Conservation (phyloP, 2,113 vertebrate species). For the Catharus fuscescens region DNA sequence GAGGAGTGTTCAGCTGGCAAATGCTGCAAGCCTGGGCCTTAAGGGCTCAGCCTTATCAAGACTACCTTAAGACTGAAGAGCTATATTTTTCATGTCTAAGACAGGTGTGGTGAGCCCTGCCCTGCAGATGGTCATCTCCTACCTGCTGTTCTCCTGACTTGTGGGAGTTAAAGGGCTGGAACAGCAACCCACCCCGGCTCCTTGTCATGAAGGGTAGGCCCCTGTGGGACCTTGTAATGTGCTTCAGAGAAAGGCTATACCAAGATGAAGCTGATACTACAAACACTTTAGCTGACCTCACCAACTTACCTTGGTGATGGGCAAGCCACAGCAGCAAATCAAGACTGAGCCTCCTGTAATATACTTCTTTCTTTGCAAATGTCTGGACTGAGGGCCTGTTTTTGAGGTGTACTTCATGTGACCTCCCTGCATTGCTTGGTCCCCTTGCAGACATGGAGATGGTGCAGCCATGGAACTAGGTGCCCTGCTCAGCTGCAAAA, state of each 20-base stretch:
- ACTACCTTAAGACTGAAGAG: not conserved
- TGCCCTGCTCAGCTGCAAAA: not conserved
- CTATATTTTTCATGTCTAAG: not conserved
- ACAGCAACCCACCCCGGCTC: not conserved
- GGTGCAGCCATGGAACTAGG: not conserved
- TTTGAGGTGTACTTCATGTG: not conserved
- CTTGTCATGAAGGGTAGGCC: not conserved
- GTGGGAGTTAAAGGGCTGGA: not conserved
- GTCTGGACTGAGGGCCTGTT: not conserved
- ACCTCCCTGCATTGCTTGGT: not conserved
- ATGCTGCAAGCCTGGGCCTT: not conserved
- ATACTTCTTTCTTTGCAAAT: not conserved
- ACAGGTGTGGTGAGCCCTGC: not conserved
- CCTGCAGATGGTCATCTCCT: not conserved
- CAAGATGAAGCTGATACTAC: not conserved
- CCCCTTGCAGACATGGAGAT: not conserved
- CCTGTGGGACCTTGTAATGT: not conserved
- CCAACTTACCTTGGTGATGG: not conserved
- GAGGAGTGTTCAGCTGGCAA: not conserved
- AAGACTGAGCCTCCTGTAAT: not conserved
- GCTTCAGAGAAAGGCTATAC: not conserved
- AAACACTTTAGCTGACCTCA: not conserved
- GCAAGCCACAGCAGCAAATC: not conserved
- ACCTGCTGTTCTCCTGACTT: not conserved
- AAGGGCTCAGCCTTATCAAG: not conserved